Evolutionary conservation across 2,797 vertebrate genomes (phyloP), one percentile per base, ranked within the genome.

Genomic region (Discoglossus pictus): DNA sequence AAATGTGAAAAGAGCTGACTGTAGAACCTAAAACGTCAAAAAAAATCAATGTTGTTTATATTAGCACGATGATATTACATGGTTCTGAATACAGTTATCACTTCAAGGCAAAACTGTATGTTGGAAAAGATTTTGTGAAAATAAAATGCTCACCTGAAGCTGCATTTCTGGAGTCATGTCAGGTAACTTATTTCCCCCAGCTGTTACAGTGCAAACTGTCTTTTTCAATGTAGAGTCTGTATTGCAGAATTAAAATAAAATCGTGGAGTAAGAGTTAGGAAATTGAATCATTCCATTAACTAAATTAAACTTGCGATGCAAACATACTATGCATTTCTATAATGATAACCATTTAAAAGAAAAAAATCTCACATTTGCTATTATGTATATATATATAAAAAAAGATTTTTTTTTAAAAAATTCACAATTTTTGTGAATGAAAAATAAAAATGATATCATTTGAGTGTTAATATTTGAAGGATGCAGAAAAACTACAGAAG

Each of bases 1-100:
- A 80, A 96, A 97, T 1, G 94, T 98, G 84, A 94, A 93, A 83
- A 99, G 79, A 62, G 94, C 95, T 0, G 93, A 96, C 78, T 93
- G 90, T 62, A 98, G 79, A 73, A 97, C 93, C 97, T 98, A 83
- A 66, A 82, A 86, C 61, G 74, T 74, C 76, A 84, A 58, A 43
- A 75, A 54, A 76, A 67, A 76, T 74, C 6, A 62, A 53, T 25
- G 54, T 74, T 69, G 73, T 20, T 77, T 68, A 76, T 54, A 54
- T 48, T 53, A 38, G 6, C 15, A 64, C 4, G 68, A 18, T 2
- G 25, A 47, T 15, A 18, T 39, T 67, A 15, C 39, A 20, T 8
- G 36, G 21, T 53, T 61, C 21, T 64, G 53, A 3, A 44, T 42
- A 1, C 55, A 52, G 18, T 11, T 10, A 52, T 52, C 0, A 1